Evolutionary conservation across 2,113 vertebrate genomes (phyloP).

Genomic region (Albula goreensis): DNA sequence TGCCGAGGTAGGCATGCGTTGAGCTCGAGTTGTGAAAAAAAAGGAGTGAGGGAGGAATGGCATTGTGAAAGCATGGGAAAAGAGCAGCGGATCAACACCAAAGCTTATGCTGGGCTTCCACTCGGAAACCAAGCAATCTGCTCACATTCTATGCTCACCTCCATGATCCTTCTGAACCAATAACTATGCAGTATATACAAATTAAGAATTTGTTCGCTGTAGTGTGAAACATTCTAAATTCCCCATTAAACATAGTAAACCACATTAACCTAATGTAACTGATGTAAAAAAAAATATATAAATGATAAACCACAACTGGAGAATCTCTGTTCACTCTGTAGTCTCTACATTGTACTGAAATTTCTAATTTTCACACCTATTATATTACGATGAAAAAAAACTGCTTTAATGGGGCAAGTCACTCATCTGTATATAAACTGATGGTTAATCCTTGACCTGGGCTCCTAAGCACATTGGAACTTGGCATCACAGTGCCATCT

Average conservation of each 20-base stretch:
- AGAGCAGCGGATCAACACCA: slow-evolving; percentile 46
- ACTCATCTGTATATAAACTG: slow-evolving; percentile 28
- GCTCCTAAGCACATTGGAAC: slow-evolving; percentile 13
- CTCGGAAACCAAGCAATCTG: slow-evolving; percentile 2
- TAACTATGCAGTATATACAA: background rate
- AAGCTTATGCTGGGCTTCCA: slow-evolving; percentile 24
- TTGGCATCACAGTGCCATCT: slow-evolving; percentile 15
- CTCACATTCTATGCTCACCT: background rate
- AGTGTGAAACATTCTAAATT: background rate
- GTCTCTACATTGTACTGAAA: background rate
- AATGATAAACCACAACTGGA: too few species aligned
- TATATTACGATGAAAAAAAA: slow-evolving; percentile 14
- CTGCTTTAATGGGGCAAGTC: slow-evolving; percentile 7
- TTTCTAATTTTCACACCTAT: slow-evolving; percentile 10
- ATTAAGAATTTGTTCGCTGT: background rate
- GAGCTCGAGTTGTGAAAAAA: slow-evolving; percentile 52
- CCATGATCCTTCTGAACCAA: background rate
- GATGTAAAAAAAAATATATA: too few species aligned
- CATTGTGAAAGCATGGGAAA: slow-evolving; percentile 60
- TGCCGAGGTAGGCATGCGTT: slow-evolving; percentile 64
- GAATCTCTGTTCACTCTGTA: background rate
- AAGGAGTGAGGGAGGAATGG: background rate
- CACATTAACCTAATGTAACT: too few species aligned
- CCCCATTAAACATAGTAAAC: too few species aligned
- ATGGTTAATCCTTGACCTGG: slow-evolving; percentile 30